A percentile compares a stretch with the other conserved stretches of the same genome.
Evolutionary conservation across 2,113 vertebrate species (phyloP).

Genomic region (Morphnarchus princeps): DNA sequence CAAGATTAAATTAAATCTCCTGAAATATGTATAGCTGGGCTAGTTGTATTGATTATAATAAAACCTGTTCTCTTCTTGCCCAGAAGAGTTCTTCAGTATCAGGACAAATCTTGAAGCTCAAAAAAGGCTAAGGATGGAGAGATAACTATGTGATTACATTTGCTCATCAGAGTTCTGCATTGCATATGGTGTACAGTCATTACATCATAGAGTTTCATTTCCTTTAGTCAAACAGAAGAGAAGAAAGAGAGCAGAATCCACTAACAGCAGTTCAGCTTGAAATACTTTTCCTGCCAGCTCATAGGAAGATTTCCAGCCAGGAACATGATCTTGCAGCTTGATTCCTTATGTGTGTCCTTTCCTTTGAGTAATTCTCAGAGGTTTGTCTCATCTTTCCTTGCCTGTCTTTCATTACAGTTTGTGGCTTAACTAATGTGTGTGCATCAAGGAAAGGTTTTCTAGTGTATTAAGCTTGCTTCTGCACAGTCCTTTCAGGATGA

Average conservation of each 20-base stretch:
- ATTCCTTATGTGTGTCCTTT: background rate
- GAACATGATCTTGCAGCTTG: background rate
- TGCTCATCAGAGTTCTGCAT: background rate
- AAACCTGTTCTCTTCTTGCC: background rate
- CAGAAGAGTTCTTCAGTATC: background rate
- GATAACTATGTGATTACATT: background rate
- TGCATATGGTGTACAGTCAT: background rate
- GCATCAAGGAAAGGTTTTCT: background rate
- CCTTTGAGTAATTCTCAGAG: background rate
- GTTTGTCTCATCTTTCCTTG: background rate
- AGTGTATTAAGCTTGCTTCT: background rate
- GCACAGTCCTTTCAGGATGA: background rate
- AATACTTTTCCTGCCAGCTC: constrained; percentile 28
- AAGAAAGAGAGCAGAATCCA: background rate
- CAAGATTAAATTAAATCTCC: background rate
- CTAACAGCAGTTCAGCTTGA: background rate
- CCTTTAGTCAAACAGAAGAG: background rate
- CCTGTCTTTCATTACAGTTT: constrained; percentile 1
- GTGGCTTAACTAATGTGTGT: background rate
- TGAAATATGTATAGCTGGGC: background rate
- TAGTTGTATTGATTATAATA: background rate
- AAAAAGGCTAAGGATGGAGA: background rate
- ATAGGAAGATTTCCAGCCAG: constrained; percentile 3
- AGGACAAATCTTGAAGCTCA: background rate
- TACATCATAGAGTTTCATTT: background rate